Evolutionary conservation across 2,888 invertebrate genomes (phyloP), one percentile per base, ranked within the genome.

Genomic region (Perizoma affinitatum): DNA sequence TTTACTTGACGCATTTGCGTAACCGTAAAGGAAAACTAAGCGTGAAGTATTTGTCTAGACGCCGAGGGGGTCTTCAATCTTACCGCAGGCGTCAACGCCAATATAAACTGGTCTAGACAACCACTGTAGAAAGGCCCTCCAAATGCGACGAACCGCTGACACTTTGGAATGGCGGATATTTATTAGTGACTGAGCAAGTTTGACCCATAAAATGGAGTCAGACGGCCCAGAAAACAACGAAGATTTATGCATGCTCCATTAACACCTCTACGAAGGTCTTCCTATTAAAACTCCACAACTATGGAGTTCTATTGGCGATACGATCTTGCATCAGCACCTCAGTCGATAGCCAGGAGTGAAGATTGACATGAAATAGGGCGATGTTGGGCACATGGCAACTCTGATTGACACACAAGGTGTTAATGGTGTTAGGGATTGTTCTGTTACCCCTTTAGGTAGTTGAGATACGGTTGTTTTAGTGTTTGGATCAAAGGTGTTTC

Each of bases 331-430:
- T 60, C 48, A 46, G 53, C 58, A 58, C 59, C 50, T 60, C 54
- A 10, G 43, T 34, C 34, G 66, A 69, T 69, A 68, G 58, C 10
- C 50, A 44, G 33, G 52, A 63, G 57, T 52, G 47, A 35, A 69
- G 72, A 73, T 73, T 73, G 72, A 73, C 72, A 71, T 65, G 65
- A 68, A 73, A 70, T 71, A 62, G 70, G 68, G 67, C 66, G 62
- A 63, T 53, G 36, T 60, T 48, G 54, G 63, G 66, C 70, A 70
- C 68, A 58, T 63, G 59, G 65, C 52, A 56, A 44, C 41, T 44
- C 45, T 70, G 69, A 71, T 68, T 66, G 71, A 69, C 71, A 54
- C 65, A 45, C 55, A 60, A 67, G 67, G 69, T 69, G 69, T 65
- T 68, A 68, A 70, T 68, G 68, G 65, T 61, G 58, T 49, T 45